phyloP scores from a whole-genome alignment of 2,888 invertebrate genomes.

The Epistrophe eligans region DNA sequence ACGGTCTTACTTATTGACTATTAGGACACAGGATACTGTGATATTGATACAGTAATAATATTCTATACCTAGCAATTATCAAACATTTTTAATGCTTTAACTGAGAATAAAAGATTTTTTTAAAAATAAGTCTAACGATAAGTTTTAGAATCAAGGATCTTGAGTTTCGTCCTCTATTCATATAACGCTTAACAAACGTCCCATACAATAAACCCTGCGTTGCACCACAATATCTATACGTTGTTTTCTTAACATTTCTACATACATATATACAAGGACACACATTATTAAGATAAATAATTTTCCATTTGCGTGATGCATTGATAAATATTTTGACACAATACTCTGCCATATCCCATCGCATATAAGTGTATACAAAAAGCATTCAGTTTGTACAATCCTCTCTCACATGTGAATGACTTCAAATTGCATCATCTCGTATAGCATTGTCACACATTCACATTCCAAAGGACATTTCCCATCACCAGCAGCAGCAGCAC shows the following conservation, averaged over 20 bases:
- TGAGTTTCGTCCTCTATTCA: background rate
- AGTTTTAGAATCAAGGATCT: background rate
- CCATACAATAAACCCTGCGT: background rate
- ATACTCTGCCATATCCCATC: conserved; percentile 19
- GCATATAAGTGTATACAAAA: conserved; percentile 14
- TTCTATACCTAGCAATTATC: too few species aligned
- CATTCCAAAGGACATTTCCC: conserved; percentile 57
- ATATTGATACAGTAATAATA: too few species aligned
- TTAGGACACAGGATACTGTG: too few species aligned
- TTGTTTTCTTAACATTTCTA: conserved; percentile 4
- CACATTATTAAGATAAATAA: conserved; percentile 64
- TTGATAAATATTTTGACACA: conserved; percentile 68
- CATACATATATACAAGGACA: background rate
- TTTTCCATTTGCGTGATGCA: conserved; percentile 73
- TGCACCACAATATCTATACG: background rate
- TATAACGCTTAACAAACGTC: background rate
- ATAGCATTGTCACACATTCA: conserved; percentile 8
- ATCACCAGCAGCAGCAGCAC: background rate
- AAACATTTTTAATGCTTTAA: too few species aligned
- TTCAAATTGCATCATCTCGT: conserved; percentile 64
- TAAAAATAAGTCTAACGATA: too few species aligned
- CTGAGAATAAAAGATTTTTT: too few species aligned
- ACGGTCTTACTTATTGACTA: too few species aligned
- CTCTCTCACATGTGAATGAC: conserved; percentile 63
- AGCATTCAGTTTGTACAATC: conserved; percentile 44